These are phyloP conservation scores for Macaca mulatta DNA, from an alignment of 2,113 vertebrate genomes.

Conservation along the genomic window DNA sequence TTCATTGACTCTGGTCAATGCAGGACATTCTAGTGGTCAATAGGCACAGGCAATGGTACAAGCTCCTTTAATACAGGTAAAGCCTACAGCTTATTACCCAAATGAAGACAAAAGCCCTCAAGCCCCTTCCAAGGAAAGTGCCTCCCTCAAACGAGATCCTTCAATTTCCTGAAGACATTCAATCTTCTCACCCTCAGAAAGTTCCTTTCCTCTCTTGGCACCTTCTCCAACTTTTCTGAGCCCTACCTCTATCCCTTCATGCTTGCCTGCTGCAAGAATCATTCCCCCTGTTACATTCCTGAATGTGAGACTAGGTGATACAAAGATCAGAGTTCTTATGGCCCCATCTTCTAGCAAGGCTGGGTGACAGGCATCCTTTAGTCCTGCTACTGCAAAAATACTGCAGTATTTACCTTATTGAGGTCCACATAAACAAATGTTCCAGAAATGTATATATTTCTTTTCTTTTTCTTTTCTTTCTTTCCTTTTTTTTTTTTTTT, in stretches of 20 bases:
- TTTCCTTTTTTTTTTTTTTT: too few relatives aligned
- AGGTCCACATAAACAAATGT: too few relatives aligned
- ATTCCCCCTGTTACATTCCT: background rate
- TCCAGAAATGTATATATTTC: background rate
- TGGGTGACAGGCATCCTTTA: fast-evolving
- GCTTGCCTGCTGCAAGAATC: background rate
- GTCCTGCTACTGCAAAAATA: background rate
- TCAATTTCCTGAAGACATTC: background rate
- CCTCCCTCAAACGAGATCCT: background rate
- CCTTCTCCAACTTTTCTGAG: background rate
- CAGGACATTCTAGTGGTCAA: background rate
- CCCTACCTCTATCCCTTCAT: background rate
- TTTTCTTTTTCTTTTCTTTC: too few relatives aligned
- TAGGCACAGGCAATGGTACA: background rate
- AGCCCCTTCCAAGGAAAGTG: fast-evolving
- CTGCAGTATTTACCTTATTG: background rate
- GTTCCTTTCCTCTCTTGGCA: background rate
- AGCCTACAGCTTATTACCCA: background rate
- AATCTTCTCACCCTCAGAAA: background rate
- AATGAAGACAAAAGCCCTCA: too few relatives aligned
- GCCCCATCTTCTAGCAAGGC: background rate
- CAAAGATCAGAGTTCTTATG: fast-evolving
- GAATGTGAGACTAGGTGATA: background rate
- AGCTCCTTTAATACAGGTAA: background rate
- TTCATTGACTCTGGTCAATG: background rate